phyloP scores from a whole-genome alignment of 2,797 vertebrate genomes.

The Cichlasoma orientale region DNA sequence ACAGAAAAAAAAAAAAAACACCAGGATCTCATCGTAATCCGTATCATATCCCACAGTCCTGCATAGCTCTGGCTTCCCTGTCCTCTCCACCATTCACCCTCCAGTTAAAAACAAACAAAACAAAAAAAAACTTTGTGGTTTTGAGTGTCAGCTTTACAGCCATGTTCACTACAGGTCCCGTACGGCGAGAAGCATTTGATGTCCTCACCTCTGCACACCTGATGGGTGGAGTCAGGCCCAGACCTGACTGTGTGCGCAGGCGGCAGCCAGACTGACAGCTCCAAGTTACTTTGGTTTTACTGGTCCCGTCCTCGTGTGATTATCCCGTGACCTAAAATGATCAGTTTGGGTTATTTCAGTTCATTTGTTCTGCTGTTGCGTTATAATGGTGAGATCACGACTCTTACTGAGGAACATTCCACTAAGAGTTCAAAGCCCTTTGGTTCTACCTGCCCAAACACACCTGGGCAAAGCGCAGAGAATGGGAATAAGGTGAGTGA shows the following conservation, averaged over 20 bases:
- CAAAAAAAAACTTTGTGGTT: rapidly evolving
- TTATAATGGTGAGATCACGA: background rate
- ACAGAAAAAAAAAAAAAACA: background rate
- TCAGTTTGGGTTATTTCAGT: no score
- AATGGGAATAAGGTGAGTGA: background rate
- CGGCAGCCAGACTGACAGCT: no score
- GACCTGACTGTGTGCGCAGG: background rate
- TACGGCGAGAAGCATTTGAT: background rate
- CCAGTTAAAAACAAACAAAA: background rate
- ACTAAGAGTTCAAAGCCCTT: background rate
- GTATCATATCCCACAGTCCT: background rate
- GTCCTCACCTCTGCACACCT: background rate
- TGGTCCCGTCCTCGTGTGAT: background rate
- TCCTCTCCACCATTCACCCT: background rate
- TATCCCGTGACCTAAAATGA: background rate
- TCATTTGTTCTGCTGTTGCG: background rate
- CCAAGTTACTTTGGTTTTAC: background rate
- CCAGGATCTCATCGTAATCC: background rate
- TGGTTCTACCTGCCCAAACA: background rate
- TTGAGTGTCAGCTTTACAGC: background rate
- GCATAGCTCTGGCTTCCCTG: background rate
- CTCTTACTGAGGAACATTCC: background rate
- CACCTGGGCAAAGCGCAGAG: background rate
- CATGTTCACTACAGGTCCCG: background rate
- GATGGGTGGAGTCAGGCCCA: background rate